Evolutionary conservation across 2,888 invertebrate species (phyloP), one percentile per base, ranked within the genome.

Genomic region (Lymantria monacha): DNA sequence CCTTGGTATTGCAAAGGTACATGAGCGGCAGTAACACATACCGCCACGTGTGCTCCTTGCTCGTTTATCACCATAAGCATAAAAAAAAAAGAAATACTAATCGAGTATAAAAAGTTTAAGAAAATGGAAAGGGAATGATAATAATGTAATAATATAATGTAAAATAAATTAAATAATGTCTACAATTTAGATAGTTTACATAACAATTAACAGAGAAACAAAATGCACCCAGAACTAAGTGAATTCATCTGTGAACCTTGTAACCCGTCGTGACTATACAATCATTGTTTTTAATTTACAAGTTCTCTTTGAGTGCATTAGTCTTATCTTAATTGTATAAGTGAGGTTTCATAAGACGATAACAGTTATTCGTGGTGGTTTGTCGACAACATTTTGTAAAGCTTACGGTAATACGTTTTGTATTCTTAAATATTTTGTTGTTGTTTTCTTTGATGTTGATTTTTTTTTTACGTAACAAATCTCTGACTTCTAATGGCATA

Each of bases 251-350:
- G 51, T 44, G 57, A 58, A 67, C 67, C 69, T 67, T 70, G 61
- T 68, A 68, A 63, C 68, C 66, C 48, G 71, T 73, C 71, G 72
- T 74, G 71, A 72, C 69, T 66, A 44, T 41, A 48, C 50, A 55
- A 59, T 60, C 55, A 52, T 63, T 66, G 69, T 66, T 72, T 66
- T 71, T 71, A 69, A 73, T 73, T 71, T 70, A 63, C 69, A 63
- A 67, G 67, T 74, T 69, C 63, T 68, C 60, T 64, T 60, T 64
- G 56, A 61, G 53, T 63, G 63, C 68, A 59, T 63, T 66, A 63
- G 57, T 56, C 52, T 72, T 73, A 75, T 74, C 74, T 76, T 66
- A 70, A 76, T 73, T 67, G 66, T 66, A 55, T 62, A 61, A 64
- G 63, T 56, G 22, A 66, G 56, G 46, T 41, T 67, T 58, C 59